A percentile compares a stretch with the other conserved stretches of the same genome.
These are phyloP conservation scores for Coregonus clupeaformis DNA, from an alignment of 2,113 vertebrate genomes.

Conservation along the genomic window DNA sequence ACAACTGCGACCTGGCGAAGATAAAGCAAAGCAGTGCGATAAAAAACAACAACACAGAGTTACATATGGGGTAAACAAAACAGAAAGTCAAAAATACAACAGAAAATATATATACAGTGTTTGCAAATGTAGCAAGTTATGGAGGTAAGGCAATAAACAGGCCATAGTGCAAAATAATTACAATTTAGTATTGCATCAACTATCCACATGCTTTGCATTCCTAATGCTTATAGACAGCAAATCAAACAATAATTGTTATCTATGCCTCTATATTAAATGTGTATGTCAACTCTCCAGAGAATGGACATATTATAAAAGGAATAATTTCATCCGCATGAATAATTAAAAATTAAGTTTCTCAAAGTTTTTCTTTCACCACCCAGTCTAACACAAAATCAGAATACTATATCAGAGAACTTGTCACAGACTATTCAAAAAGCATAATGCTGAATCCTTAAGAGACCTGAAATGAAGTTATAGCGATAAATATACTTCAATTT, in stretches of 20 bases:
- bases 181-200: too few species aligned
- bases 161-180: too few species aligned
- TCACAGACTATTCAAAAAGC: slow-evolving; percentile 34
- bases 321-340: slow-evolving; percentile 66
- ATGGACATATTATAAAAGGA: slow-evolving; percentile 63
- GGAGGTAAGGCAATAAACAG: too few species aligned
- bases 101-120: too few species aligned
- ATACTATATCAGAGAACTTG: slow-evolving; percentile 52
- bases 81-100: too few species aligned
- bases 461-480: slow-evolving; percentile 28
- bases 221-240: slow-evolving; percentile 37
- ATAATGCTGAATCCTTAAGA: slow-evolving; percentile 2
- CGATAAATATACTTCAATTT: background rate
- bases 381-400: slow-evolving; percentile 45
- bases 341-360: slow-evolving; percentile 65
- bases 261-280: slow-evolving; percentile 60
- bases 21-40: too few species aligned
- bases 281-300: slow-evolving; percentile 58
- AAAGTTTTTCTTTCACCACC: slow-evolving; percentile 30
- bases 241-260: slow-evolving; percentile 44
- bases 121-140: too few species aligned
- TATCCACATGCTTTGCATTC: too few species aligned
- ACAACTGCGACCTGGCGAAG: too few species aligned
- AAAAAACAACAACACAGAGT: too few species aligned
- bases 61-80: too few species aligned